These are phyloP conservation scores for Drosophila cardini DNA, from an alignment of 1,140 invertebrate genomes.

Conservation along the genomic window DNA sequence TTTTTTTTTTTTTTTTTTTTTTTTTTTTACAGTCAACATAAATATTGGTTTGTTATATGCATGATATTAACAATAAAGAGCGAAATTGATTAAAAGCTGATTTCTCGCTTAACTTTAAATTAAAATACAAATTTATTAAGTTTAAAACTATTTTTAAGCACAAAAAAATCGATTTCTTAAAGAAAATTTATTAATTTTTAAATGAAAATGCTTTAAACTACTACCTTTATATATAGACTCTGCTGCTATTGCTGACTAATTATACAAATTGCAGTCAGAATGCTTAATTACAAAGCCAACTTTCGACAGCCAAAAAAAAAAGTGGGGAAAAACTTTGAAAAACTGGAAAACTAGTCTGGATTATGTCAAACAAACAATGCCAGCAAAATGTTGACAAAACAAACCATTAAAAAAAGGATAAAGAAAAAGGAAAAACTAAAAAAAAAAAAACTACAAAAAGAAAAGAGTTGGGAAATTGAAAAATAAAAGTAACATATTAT, in stretches of 20 bases:
- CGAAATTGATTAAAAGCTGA: not conserved
- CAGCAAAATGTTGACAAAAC: slow-evolving; percentile 62
- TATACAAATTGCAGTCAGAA: slow-evolving; percentile 27
- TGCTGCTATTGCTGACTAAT: slow-evolving; percentile 29
- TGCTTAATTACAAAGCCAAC: slow-evolving; percentile 38
- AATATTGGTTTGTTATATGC: not conserved
- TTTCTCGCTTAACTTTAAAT: too few relatives aligned
- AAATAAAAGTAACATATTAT: slow-evolving; percentile 81
- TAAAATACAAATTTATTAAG: too few relatives aligned
- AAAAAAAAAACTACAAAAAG: slow-evolving; percentile 29
- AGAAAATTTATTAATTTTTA: too few relatives aligned
- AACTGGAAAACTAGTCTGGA: slow-evolving; percentile 19
- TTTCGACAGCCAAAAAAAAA: slow-evolving; percentile 8
- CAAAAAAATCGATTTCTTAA: too few relatives aligned
- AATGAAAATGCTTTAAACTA: not conserved
- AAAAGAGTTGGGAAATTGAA: slow-evolving; percentile 72
- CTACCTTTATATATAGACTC: not conserved
- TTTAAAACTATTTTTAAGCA: too few relatives aligned
- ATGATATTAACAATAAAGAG: not conserved
- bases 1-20: too few relatives aligned
- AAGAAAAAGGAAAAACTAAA: slow-evolving; percentile 1
- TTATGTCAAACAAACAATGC: slow-evolving; percentile 55
- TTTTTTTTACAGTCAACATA: not conserved
- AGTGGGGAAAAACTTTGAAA: slow-evolving; percentile 14
- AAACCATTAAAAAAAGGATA: slow-evolving; percentile 48